Conservation (phyloP, 1,140 invertebrate species). For the Galleria mellonella region DNA sequence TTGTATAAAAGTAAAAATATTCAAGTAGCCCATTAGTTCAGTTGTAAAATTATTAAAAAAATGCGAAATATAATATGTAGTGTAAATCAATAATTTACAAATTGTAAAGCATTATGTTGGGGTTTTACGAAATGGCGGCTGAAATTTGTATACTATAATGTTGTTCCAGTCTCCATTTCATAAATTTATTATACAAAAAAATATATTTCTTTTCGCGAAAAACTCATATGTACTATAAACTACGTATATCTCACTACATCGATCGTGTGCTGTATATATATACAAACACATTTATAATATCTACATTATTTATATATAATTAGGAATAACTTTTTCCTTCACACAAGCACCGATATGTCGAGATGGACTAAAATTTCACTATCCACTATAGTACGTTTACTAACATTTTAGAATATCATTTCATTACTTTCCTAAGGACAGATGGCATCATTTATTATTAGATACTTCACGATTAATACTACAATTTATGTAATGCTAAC, state of each 20-base stretch:
- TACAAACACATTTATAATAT: slow-evolving; percentile 18
- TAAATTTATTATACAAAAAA: slow-evolving; percentile 23
- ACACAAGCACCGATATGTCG: slow-evolving; percentile 67
- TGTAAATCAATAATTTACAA: slow-evolving; percentile 5
- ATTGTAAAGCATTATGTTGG: background rate
- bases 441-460: slow-evolving; percentile 23
- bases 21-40: slow-evolving; percentile 13
- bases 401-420: slow-evolving; percentile 60
- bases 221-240: slow-evolving; percentile 18
- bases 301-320: slow-evolving; percentile 31
- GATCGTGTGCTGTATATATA: slow-evolving; percentile 25
- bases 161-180: slow-evolving; percentile 2
- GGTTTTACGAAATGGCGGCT: slow-evolving; percentile 5
- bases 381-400: slow-evolving; percentile 29
- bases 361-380: slow-evolving; percentile 57
- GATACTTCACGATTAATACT: slow-evolving; percentile 6
- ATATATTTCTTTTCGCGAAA: slow-evolving; percentile 30
- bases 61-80: background rate
- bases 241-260: slow-evolving; percentile 30
- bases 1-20: slow-evolving; percentile 29
- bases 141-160: background rate
- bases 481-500: background rate
- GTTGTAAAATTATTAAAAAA: slow-evolving; percentile 5
- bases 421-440: slow-evolving; percentile 41
- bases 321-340: slow-evolving; percentile 49